Percentiles rank a stretch among this genome's conserved stretches.
Evolutionary conservation across 1,140 invertebrate species (phyloP).

Genomic region (Drosophila guanche): DNA sequence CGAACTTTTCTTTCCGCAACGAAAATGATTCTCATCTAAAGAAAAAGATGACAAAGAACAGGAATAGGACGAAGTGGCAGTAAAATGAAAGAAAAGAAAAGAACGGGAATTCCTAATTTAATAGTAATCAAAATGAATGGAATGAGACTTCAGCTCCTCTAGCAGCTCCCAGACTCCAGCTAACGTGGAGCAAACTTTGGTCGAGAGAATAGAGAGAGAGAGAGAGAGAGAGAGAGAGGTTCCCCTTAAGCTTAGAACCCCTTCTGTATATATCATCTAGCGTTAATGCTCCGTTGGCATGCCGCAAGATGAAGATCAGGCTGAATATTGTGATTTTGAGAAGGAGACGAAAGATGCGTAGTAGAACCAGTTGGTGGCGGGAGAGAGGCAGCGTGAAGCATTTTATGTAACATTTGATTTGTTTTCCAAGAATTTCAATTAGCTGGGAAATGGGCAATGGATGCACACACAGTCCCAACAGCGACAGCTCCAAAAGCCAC

Average conservation of each 20-base stretch:
- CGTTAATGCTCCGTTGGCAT: slow-evolving; percentile 38
- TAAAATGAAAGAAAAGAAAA: slow-evolving; percentile 45
- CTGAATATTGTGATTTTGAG: slow-evolving; percentile 25
- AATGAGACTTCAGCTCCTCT: slow-evolving; percentile 39
- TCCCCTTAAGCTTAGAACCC: not conserved
- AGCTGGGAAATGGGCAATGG: slow-evolving; percentile 44
- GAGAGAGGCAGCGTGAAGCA: slow-evolving; percentile 12
- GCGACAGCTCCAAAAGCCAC: no score
- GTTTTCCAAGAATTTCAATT: slow-evolving; percentile 59
- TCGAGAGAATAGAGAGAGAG: slow-evolving; percentile 8
- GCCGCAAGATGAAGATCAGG: slow-evolving; percentile 24
- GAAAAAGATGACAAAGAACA: not conserved
- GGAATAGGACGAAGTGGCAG: slow-evolving; percentile 8
- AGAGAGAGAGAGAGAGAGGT: slow-evolving; percentile 1
- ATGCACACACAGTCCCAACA: slow-evolving; percentile 25
- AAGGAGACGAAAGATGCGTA: slow-evolving; percentile 22
- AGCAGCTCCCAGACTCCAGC: slow-evolving; percentile 23
- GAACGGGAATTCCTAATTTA: slow-evolving; percentile 64
- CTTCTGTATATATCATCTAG: slow-evolving; percentile 32
- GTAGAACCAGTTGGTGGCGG: slow-evolving; percentile 31
- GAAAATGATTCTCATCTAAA: slow-evolving; percentile 46
- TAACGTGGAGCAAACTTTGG: slow-evolving; percentile 10
- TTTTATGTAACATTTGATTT: slow-evolving; percentile 49
- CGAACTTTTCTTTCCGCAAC: slow-evolving; percentile 10
- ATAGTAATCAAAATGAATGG: slow-evolving; percentile 65